Conservation (phyloP, 2,113 vertebrate species). For the Blennius ocellaris region DNA sequence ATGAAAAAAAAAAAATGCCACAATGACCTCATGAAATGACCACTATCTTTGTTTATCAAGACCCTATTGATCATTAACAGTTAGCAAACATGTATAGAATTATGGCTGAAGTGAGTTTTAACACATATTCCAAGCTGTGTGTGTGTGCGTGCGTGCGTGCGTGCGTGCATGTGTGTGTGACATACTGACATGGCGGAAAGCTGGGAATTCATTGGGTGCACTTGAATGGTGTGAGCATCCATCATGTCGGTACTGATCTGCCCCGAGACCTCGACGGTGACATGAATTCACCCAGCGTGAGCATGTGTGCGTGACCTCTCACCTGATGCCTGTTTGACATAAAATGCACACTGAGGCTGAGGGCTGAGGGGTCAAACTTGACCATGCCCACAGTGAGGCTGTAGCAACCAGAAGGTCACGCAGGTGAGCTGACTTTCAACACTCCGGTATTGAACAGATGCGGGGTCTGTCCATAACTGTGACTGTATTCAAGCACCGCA, state of each 20-base stretch:
- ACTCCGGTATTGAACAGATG: background rate
- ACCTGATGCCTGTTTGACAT: constrained; percentile 18
- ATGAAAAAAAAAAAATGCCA: background rate
- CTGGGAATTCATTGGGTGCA: constrained; percentile 2
- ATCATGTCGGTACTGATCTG: constrained; percentile 19
- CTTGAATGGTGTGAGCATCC: background rate
- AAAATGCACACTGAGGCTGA: constrained; percentile 9
- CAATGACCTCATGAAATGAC: too few relatives aligned
- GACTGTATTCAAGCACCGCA: too few relatives aligned
- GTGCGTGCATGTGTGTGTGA: background rate
- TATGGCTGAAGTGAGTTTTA: background rate
- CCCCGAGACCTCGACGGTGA: constrained; percentile 27
- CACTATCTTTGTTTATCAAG: too few relatives aligned
- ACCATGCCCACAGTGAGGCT: constrained; percentile 8
- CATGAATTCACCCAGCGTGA: constrained; percentile 3
- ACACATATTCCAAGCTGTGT: background rate
- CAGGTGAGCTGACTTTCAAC: constrained; percentile 2
- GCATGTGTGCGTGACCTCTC: constrained; percentile 34
- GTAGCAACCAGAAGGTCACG: constrained; percentile 4
- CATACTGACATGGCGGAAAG: background rate
- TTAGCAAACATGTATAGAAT: background rate
- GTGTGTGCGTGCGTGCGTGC: too few relatives aligned
- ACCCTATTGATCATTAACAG: too few relatives aligned
- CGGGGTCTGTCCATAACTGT: background rate
- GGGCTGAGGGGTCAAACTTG: constrained; percentile 34